Evolutionary conservation across 2,113 vertebrate genomes (phyloP).

Genomic region (Tautogolabrus adspersus): DNA sequence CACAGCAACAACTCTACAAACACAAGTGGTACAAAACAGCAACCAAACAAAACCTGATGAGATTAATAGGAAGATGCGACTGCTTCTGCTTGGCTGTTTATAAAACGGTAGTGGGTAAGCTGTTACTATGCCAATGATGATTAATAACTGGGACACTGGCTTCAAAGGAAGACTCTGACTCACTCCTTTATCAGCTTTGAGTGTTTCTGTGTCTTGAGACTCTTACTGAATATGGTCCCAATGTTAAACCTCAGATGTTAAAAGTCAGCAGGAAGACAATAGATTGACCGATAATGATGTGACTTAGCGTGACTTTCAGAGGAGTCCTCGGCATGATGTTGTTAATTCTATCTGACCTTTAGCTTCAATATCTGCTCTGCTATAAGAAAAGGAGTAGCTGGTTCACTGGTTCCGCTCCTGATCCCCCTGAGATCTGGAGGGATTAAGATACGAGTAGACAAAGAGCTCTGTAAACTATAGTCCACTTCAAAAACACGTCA

Average conservation of each 20-base stretch:
- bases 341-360: conserved; percentile 8
- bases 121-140: conserved; percentile 9
- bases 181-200: background rate
- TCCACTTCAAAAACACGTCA: conserved; percentile 1
- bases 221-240: background rate
- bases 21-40: conserved; percentile 28
- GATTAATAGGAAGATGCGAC: conserved; percentile 24
- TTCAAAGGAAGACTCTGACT: background rate
- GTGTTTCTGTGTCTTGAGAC: background rate
- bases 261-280: background rate
- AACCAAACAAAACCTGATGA: conserved; percentile 36
- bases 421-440: background rate
- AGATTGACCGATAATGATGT: background rate
- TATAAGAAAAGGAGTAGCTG: background rate
- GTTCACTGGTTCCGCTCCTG: background rate
- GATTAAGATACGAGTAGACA: background rate
- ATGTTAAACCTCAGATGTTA: background rate
- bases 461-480: background rate
- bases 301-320: background rate
- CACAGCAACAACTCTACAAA: conserved; percentile 50
- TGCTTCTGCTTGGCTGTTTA: conserved; percentile 13
- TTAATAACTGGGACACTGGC: conserved; percentile 11
- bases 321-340: background rate
- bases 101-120: conserved; percentile 9
- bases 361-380: background rate